Conservation (phyloP, 2,113 vertebrate genomes). For the Arenaria interpres region DNA sequence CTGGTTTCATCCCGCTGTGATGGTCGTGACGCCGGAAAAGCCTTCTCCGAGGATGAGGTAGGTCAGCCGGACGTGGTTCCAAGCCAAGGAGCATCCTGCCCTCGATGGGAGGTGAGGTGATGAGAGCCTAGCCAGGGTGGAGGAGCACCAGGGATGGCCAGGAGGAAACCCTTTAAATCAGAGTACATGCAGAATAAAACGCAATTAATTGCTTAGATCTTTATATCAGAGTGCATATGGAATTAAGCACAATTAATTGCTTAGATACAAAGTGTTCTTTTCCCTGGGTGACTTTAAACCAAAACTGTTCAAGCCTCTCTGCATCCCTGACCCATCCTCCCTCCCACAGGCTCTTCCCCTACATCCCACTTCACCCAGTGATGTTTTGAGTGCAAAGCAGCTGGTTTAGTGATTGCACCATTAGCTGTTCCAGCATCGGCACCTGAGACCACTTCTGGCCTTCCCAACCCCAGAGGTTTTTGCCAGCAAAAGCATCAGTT, state of each 20-base stretch:
- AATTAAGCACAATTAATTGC: not conserved
- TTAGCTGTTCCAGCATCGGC: too few species aligned
- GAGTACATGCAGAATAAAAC: not conserved
- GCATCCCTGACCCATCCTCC: not conserved
- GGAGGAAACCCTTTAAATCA: not conserved
- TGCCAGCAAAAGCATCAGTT: rapidly evolving
- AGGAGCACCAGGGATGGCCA: too few species aligned
- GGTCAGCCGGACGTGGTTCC: rapidly evolving
- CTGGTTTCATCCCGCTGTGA: rapidly evolving
- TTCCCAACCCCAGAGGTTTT: not conserved
- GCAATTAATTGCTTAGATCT: not conserved
- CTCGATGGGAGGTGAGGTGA: rapidly evolving
- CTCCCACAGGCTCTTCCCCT: rapidly evolving
- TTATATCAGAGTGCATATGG: not conserved
- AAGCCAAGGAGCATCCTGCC: not conserved
- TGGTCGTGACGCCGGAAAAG: rapidly evolving
- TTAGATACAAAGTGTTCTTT: not conserved
- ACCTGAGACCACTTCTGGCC: not conserved
- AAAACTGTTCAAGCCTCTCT: not conserved
- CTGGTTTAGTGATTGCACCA: rapidly evolving
- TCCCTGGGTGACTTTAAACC: not conserved
- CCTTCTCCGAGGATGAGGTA: rapidly evolving
- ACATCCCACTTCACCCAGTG: rapidly evolving
- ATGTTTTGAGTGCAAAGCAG: not conserved
- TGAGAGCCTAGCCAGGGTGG: not conserved